Percentiles rank a stretch among this genome's conserved stretches.
phyloP scores from a whole-genome alignment of 2,113 vertebrate genomes.

The Chelonoidis abingdonii region DNA sequence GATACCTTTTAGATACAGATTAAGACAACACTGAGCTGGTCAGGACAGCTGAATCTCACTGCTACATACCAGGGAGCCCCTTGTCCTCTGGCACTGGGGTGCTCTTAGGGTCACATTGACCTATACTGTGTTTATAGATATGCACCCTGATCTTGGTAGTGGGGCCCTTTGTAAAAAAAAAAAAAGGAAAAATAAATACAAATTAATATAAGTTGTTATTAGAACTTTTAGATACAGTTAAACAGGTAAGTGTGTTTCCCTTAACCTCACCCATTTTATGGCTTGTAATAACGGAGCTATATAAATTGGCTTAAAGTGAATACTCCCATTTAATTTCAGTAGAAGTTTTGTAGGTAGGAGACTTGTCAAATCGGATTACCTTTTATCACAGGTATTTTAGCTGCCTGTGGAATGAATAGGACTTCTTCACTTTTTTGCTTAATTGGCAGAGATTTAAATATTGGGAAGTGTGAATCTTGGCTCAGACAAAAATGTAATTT shows the following conservation, averaged over 20 bases:
- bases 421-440: background rate
- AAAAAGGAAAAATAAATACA: background rate
- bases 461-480: background rate
- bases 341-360: background rate
- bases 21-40: background rate
- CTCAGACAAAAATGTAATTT: background rate
- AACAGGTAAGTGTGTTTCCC: background rate
- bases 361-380: constrained; percentile 13
- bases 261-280: background rate
- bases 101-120: no score
- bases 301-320: background rate
- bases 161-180: background rate
- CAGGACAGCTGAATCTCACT: background rate
- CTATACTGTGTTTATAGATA: background rate
- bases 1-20: background rate
- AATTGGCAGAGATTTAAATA: background rate
- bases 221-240: background rate
- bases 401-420: background rate
- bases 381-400: constrained; percentile 17
- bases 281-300: background rate
- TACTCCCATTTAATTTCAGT: background rate
- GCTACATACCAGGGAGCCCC: background rate
- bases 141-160: background rate
- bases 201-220: background rate
- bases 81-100: background rate